A percentile compares a stretch with the other conserved stretches of the same genome.
Evolutionary conservation across 2,113 vertebrate genomes (phyloP).

Genomic region (Mus musculus): GRCm39 chr17:43322501-43323000

Average conservation of each 20-base stretch:
- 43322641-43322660: not conserved
- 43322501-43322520: not conserved
- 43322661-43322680: not conserved
- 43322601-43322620: not conserved
- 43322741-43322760: not conserved
- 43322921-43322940: not conserved
- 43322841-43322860: not conserved
- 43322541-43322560: not conserved
- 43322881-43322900: too few relatives aligned
- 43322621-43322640: not conserved
- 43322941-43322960: not conserved
- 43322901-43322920: not conserved
- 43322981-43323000: not conserved
- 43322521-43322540: not conserved
- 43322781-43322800: not conserved
- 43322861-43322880: too few relatives aligned
- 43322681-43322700: not conserved
- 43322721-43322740: not conserved
- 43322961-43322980: not conserved
- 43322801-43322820: not conserved
- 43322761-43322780: not conserved
- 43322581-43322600: not conserved
- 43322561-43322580: not conserved
- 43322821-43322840: not conserved
- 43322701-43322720: not conserved